phyloP scores from a whole-genome alignment of 2,113 vertebrate genomes.

The Amblyornis subalaris region DNA sequence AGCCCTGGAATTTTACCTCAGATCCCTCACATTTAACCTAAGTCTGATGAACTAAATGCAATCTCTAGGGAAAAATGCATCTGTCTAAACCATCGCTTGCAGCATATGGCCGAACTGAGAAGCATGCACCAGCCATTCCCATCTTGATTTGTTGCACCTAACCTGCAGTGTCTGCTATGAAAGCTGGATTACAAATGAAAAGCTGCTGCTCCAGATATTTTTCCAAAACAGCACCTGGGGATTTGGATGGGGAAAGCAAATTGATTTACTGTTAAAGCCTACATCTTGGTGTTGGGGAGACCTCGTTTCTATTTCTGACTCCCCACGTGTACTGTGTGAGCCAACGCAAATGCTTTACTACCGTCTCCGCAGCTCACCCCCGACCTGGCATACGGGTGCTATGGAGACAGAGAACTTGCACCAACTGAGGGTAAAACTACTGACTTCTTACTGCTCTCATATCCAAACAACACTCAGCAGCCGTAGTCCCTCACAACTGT shows the following conservation, averaged over 20 bases:
- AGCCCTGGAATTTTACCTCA: conserved; percentile 50
- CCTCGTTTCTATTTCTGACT: background rate
- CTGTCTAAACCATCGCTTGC: conserved; percentile 17
- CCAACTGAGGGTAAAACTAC: background rate
- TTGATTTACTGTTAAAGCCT: background rate
- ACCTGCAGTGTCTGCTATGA: background rate
- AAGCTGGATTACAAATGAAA: background rate
- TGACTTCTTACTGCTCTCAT: background rate
- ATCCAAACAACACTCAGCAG: background rate
- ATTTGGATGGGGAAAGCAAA: conserved; percentile 7
- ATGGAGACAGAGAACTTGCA: background rate
- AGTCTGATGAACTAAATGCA: conserved; percentile 29
- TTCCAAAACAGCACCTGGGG: background rate
- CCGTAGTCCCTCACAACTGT: background rate
- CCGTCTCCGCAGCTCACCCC: background rate
- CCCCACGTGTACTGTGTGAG: accelerated
- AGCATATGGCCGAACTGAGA: background rate
- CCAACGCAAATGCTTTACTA: background rate
- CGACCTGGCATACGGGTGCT: accelerated
- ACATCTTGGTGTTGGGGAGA: background rate
- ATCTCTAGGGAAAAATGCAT: conserved; percentile 46
- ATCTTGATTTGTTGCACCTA: background rate
- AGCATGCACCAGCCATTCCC: background rate
- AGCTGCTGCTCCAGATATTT: background rate
- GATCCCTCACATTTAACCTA: conserved; percentile 53